Percentiles rank a stretch among this genome's conserved stretches.
These are phyloP conservation scores for Caretta caretta DNA, from an alignment of 2,113 vertebrate genomes.

Conservation along the genomic window DNA sequence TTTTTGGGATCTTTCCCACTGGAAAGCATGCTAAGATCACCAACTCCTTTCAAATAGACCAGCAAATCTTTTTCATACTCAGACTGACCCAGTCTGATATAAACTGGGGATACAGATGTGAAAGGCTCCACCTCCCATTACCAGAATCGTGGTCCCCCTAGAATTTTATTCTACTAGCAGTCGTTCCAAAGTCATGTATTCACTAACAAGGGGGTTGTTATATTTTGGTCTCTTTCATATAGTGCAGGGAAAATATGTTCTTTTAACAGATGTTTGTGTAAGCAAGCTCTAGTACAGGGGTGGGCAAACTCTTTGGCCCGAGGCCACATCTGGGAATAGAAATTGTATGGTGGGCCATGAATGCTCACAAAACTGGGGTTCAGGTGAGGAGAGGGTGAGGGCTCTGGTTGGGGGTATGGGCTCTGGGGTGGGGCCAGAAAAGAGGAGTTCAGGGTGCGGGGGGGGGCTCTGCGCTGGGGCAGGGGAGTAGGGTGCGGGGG, in stretches of 20 bases:
- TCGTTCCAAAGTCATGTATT: not conserved
- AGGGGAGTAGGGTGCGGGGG: too few species aligned
- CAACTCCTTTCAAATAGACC: not conserved
- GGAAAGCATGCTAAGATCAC: not conserved
- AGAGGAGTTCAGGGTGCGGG: too few species aligned
- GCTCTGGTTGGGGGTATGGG: too few species aligned
- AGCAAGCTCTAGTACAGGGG: not conserved
- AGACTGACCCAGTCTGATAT: not conserved
- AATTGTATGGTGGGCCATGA: too few species aligned
- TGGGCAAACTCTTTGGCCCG: too few species aligned
- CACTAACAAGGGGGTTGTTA: not conserved
- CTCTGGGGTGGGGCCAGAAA: too few species aligned
- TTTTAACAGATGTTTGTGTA: not conserved
- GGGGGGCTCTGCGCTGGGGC: too few species aligned
- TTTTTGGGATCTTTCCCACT: not conserved
- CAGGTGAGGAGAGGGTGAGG: too few species aligned
- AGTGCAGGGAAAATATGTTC: not conserved
- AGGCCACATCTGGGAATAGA: too few species aligned
- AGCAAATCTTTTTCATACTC: not conserved
- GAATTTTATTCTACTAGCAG: not conserved
- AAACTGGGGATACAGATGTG: accelerated
- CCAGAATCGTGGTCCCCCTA: not conserved
- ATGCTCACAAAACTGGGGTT: too few species aligned
- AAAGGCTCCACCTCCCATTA: not conserved
- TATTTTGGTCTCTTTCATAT: not conserved